These are phyloP conservation scores for Meleagris gallopavo DNA, from an alignment of 2,113 vertebrate species.

Conservation along the genomic window DNA sequence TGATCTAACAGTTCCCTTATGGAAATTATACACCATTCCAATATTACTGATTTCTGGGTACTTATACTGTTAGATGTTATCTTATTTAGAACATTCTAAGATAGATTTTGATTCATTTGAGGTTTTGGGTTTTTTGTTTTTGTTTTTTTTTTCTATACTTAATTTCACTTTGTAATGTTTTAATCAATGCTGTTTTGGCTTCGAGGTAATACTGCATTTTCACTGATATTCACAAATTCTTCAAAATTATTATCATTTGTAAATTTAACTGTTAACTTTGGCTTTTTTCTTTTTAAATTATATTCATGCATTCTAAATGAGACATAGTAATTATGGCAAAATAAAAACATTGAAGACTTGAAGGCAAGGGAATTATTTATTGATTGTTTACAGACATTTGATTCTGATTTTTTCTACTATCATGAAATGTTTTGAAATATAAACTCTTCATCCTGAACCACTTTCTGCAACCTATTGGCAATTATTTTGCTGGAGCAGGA, in stretches of 20 bases:
- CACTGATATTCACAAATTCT: neutral
- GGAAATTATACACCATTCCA: neutral
- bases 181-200: neutral
- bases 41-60: accelerated
- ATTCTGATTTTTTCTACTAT: neutral
- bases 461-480: neutral
- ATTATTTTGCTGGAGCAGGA: neutral
- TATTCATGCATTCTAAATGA: neutral
- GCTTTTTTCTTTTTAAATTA: neutral
- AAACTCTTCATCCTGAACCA: neutral
- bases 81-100: neutral
- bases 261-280: neutral
- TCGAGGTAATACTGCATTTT: neutral
- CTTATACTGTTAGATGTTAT: neutral
- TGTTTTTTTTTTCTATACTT: neutral
- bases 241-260: neutral
- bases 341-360: neutral
- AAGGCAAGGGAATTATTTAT: neutral
- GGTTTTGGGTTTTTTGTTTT: too few relatives aligned
- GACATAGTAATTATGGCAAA: neutral
- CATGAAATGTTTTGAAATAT: neutral
- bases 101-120: neutral
- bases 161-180: neutral
- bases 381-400: neutral
- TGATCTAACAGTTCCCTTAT: too few relatives aligned